Percentiles rank a stretch among this genome's conserved stretches.
Evolutionary conservation across 2,113 vertebrate species (phyloP).

Genomic region (Meles meles): DNA sequence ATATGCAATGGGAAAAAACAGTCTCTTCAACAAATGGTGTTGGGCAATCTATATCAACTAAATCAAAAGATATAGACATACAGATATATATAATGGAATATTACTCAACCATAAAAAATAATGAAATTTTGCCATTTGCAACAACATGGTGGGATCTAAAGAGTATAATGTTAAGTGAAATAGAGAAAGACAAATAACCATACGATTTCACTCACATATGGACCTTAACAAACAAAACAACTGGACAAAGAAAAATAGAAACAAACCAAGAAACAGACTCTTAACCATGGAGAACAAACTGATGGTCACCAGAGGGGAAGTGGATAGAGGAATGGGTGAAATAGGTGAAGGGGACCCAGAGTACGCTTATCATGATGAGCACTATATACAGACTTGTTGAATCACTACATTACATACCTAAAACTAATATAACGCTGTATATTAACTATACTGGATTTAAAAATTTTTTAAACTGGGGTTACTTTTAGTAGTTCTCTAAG

Average conservation of each 20-base stretch:
- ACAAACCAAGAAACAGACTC: background rate
- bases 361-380: background rate
- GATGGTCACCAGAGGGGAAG: background rate
- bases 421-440: background rate
- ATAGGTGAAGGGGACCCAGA: background rate
- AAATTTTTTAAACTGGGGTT: background rate
- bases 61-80: background rate
- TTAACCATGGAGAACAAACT: background rate
- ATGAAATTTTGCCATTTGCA: background rate
- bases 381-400: background rate
- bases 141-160: background rate
- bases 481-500: background rate
- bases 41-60: background rate
- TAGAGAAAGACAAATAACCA: background rate
- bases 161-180: background rate
- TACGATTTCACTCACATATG: background rate
- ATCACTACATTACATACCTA: background rate
- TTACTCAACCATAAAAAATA: background rate
- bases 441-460: background rate
- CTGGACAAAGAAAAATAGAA: background rate
- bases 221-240: background rate
- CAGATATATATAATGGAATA: background rate
- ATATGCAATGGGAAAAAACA: background rate
- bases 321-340: background rate
- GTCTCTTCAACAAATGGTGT: background rate